phyloP scores from a whole-genome alignment of 2,113 vertebrate species.

The Butorides virescens region DNA sequence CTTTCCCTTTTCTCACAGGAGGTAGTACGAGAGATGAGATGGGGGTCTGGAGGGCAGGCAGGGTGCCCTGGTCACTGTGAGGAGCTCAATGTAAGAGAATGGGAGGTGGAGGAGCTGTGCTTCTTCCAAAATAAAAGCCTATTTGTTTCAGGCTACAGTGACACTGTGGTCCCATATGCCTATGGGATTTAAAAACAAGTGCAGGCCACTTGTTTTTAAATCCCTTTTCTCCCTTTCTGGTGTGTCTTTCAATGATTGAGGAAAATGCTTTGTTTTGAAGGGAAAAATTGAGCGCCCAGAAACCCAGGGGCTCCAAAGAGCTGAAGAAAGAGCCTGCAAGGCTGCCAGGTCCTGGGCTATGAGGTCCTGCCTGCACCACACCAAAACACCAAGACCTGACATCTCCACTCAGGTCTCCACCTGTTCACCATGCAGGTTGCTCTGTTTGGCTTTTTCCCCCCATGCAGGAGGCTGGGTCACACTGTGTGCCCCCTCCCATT shows the following conservation, averaged over 20 bases:
- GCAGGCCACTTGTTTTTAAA: not conserved
- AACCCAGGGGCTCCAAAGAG: not conserved
- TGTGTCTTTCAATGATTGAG: not conserved
- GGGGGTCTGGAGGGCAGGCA: not conserved
- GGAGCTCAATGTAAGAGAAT: not conserved
- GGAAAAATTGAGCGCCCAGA: not conserved
- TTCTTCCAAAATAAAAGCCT: not conserved
- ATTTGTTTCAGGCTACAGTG: not conserved
- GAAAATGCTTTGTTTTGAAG: not conserved
- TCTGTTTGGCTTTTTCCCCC: not conserved
- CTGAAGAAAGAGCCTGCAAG: not conserved
- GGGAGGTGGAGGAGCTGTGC: not conserved
- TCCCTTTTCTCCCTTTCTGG: not conserved
- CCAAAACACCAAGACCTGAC: not conserved
- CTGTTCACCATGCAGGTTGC: fast-evolving
- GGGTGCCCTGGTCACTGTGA: not conserved
- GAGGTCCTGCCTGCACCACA: not conserved
- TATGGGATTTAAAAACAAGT: too few relatives aligned
- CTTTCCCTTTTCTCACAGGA: not conserved
- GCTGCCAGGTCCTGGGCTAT: not conserved
- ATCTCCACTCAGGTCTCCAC: not conserved
- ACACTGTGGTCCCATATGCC: not conserved
- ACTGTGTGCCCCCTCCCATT: fast-evolving
- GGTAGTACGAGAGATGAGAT: not conserved
- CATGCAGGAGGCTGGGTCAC: not conserved